Evolutionary conservation across 2,113 vertebrate genomes (phyloP).

Genomic region (Tricholaema leucomelas): DNA sequence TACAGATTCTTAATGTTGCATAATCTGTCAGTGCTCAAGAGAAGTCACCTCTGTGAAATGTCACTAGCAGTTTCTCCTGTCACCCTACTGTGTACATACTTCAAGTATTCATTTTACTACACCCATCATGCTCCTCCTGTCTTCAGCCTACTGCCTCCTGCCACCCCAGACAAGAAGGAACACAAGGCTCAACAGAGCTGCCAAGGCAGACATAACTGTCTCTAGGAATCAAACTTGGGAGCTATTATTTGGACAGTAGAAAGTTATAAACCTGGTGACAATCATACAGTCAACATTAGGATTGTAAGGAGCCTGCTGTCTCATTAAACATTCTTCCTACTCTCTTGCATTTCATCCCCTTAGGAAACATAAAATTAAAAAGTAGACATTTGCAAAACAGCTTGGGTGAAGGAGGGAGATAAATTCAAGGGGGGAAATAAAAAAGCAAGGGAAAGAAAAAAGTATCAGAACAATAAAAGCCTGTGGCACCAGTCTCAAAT

Average conservation of each 20-base stretch:
- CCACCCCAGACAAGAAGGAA: not conserved
- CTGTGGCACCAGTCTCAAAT: conserved; percentile 4
- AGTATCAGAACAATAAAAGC: not conserved
- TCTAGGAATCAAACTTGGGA: not conserved
- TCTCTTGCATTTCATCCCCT: not conserved
- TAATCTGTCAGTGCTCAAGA: no score
- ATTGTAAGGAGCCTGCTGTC: not conserved
- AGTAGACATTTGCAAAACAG: not conserved
- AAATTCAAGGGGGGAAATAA: not conserved
- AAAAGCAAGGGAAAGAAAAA: not conserved
- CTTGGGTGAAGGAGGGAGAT: not conserved
- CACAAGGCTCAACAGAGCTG: not conserved
- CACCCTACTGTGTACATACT: no score
- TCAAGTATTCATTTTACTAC: not conserved
- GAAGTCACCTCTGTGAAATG: not conserved
- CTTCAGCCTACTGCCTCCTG: not conserved
- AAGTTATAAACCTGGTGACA: not conserved
- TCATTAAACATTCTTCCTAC: not conserved
- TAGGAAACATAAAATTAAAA: not conserved
- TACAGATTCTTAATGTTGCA: no score
- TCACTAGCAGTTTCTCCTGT: not conserved
- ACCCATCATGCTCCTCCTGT: not conserved
- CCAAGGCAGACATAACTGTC: not conserved
- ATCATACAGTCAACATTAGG: not conserved
- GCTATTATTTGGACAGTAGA: not conserved